Evolutionary conservation across 2,888 invertebrate genomes (phyloP).

Genomic region (Muscina levida): DNA sequence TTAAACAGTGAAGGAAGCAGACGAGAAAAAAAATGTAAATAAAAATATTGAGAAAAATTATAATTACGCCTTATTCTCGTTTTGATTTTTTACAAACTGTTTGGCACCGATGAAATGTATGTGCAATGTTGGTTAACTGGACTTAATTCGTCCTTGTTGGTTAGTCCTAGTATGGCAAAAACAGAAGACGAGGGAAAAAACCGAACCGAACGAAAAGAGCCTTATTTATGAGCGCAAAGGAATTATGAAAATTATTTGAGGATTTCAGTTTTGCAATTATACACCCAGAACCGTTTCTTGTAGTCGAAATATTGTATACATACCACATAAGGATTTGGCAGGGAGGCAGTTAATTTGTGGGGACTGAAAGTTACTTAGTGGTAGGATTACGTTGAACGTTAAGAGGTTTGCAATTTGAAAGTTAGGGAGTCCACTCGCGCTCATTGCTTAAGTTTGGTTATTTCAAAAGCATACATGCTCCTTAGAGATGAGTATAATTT

Average conservation of each 20-base stretch:
- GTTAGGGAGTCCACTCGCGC: too few relatives aligned
- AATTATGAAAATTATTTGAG: conserved; percentile 30
- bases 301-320: too few relatives aligned
- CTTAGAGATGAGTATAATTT: too few relatives aligned
- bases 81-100: not conserved
- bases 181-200: too few relatives aligned
- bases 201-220: conserved; percentile 12
- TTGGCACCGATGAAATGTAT: conserved; percentile 3
- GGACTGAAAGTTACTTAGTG: too few relatives aligned
- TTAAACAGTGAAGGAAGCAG: not conserved
- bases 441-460: not conserved
- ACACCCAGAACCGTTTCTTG: not conserved
- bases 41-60: conserved; percentile 21
- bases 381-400: too few relatives aligned
- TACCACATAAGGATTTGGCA: not conserved
- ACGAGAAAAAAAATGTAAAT: conserved; percentile 8
- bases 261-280: conserved; percentile 24
- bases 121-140: conserved; percentile 8
- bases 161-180: too few relatives aligned
- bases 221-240: conserved; percentile 22
- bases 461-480: too few relatives aligned
- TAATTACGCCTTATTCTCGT: conserved; percentile 13
- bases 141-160: not conserved
- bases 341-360: too few relatives aligned
- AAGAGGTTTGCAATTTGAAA: too few relatives aligned